phyloP scores from a whole-genome alignment of 2,113 vertebrate genomes.

The Aptenodytes forsteri region DNA sequence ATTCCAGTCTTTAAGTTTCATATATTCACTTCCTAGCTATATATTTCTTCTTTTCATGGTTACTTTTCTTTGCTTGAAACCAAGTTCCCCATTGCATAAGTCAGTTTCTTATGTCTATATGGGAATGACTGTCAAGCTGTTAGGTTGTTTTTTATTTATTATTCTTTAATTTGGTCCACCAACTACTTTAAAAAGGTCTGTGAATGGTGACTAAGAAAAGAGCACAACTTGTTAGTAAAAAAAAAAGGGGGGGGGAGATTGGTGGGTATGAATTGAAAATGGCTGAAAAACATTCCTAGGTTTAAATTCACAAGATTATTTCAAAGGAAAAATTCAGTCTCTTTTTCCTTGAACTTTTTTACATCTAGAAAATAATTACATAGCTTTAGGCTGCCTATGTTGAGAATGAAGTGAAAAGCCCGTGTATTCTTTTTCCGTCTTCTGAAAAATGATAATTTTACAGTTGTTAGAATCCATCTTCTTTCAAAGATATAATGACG shows the following conservation, averaged over 20 bases:
- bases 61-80: not conserved
- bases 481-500: slow-evolving; percentile 67
- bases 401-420: slow-evolving; percentile 22
- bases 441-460: slow-evolving; percentile 57
- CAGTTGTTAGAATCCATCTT: slow-evolving; percentile 59
- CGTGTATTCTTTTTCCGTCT: not conserved
- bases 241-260: too few relatives aligned
- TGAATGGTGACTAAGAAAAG: not conserved
- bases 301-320: not conserved
- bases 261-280: not conserved
- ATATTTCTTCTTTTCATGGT: not conserved
- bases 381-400: not conserved
- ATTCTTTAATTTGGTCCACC: not conserved
- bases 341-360: not conserved
- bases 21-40: not conserved
- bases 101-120: not conserved
- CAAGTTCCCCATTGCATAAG: not conserved
- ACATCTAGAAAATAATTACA: not conserved
- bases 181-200: not conserved
- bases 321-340: not conserved
- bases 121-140: not conserved
- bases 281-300: not conserved
- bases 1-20: not conserved
- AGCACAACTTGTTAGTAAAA: not conserved
- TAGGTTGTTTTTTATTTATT: not conserved